phyloP scores from a whole-genome alignment of 1,140 invertebrate genomes.

The Copidosoma floridanum region DNA sequence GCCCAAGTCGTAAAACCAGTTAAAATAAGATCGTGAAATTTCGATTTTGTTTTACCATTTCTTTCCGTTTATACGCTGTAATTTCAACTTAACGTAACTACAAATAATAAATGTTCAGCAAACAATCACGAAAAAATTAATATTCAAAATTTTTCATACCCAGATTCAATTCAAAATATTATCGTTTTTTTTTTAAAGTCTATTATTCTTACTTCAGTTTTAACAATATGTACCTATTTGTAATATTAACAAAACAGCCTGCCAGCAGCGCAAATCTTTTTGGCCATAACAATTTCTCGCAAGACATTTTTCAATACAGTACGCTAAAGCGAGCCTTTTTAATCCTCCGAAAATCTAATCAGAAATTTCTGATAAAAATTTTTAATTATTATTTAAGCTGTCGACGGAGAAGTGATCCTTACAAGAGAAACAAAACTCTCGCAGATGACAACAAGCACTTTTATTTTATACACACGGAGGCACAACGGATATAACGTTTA shows the following conservation, averaged over 20 bases:
- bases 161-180: constrained; percentile 36
- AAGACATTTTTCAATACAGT: constrained; percentile 36
- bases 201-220: constrained; percentile 44
- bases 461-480: constrained; percentile 43
- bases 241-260: constrained; percentile 55
- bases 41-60: no score
- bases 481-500: constrained; percentile 45
- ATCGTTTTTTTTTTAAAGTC: constrained; percentile 41
- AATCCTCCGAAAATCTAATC: no score
- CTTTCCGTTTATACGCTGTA: no score
- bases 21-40: no score
- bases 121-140: constrained; percentile 30
- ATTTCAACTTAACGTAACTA: no score
- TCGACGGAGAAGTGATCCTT: constrained; percentile 25
- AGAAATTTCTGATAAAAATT: no score
- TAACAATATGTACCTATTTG: constrained; percentile 49
- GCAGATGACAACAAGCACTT: constrained; percentile 29
- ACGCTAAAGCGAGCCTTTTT: constrained; percentile 40
- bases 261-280: constrained; percentile 50
- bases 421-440: constrained; percentile 17
- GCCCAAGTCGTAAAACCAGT: not conserved
- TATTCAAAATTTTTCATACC: constrained; percentile 30
- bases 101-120: constrained; percentile 46
- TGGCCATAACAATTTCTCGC: constrained; percentile 36
- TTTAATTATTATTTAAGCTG: constrained; percentile 32